Evolutionary conservation across 2,888 invertebrate genomes (phyloP).

Genomic region (Geophilus truncorum): DNA sequence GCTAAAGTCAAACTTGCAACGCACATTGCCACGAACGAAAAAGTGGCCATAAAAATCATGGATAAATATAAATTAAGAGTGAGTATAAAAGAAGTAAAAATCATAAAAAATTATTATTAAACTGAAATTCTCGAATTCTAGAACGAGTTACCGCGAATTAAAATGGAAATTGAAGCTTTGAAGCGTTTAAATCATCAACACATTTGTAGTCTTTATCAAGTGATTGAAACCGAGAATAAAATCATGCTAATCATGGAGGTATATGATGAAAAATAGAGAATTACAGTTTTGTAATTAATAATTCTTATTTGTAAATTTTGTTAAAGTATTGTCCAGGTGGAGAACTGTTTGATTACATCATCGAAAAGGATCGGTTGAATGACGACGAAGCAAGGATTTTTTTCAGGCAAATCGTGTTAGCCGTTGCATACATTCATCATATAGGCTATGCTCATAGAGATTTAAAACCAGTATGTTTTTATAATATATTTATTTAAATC

Average conservation of each 20-base stretch:
- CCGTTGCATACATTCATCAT: slow-evolving; percentile 69
- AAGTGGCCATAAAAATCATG: slow-evolving; percentile 78
- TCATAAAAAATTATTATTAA: no score
- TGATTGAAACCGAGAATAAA: slow-evolving; percentile 67
- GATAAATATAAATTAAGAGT: slow-evolving; percentile 66
- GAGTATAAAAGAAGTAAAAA: no score
- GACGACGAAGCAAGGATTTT: slow-evolving; percentile 69
- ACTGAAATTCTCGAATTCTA: no score
- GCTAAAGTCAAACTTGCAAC: slow-evolving; percentile 74
- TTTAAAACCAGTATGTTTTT: slow-evolving; percentile 66
- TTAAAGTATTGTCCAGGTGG: slow-evolving; percentile 69
- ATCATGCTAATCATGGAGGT: slow-evolving; percentile 73
- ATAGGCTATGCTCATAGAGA: slow-evolving; percentile 74
- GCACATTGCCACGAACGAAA: slow-evolving; percentile 70
- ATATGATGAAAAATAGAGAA: slow-evolving; percentile 19
- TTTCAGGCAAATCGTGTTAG: slow-evolving; percentile 71
- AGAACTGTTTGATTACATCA: slow-evolving; percentile 78
- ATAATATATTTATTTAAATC: no score
- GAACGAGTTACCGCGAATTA: slow-evolving; percentile 66
- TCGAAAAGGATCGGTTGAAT: slow-evolving; percentile 63
- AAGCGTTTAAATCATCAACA: slow-evolving; percentile 65
- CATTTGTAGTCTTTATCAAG: slow-evolving; percentile 72
- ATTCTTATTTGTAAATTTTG: background rate
- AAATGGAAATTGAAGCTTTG: slow-evolving; percentile 67
- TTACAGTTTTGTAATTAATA: background rate